Evolutionary conservation across 2,888 invertebrate genomes (phyloP), one percentile per base, ranked within the genome.

Genomic region (Silvanus unidentatus): DNA sequence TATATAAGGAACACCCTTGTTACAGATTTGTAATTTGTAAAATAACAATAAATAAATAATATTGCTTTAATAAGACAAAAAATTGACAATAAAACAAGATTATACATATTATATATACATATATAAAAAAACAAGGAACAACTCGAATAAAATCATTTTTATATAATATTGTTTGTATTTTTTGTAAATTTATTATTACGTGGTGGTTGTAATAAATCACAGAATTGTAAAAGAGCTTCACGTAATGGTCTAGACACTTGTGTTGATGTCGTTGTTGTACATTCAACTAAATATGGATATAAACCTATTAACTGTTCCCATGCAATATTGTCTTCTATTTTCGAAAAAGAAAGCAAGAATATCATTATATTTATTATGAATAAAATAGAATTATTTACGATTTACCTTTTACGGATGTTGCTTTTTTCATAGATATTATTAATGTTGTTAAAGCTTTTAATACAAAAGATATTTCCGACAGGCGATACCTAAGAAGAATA

Each of bases 401-500:
- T 43, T 64, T 75, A 88, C 88, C 85, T 77, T 92, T 92, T 43
- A 84, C 85, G 40, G 85, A 78, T 12, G 93, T 88, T 30, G 94
- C 93, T 64, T 89, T 91, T 72, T 95, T 94, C 77, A 97, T 82
- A 2, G 95, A 92, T 40, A 88, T 83, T 4, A 95, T 85, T 35
- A 97, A 76, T 0, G 96, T 95, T 27, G 94, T 90, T 43, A 96
- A 85, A 43, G 96, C 96, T 72, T 95, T 93, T 43, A 97, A 71
- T 16, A 96, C 96, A 72, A 96, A 96, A 39, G 94, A 92, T 71
- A 97, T 93, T 75, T 97, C 96, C 2, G 95, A 92, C 50, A 96
- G 76, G 50, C 95, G 81, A 67, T 94, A 92, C 73, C 95, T 93
- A 70, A 49, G 73, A 68, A 39, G 50, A 30, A n/a, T n/a, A n/a